Base-by-base conservation (phyloP, 2,888 invertebrate species). In the Andrena fulva region DNA sequence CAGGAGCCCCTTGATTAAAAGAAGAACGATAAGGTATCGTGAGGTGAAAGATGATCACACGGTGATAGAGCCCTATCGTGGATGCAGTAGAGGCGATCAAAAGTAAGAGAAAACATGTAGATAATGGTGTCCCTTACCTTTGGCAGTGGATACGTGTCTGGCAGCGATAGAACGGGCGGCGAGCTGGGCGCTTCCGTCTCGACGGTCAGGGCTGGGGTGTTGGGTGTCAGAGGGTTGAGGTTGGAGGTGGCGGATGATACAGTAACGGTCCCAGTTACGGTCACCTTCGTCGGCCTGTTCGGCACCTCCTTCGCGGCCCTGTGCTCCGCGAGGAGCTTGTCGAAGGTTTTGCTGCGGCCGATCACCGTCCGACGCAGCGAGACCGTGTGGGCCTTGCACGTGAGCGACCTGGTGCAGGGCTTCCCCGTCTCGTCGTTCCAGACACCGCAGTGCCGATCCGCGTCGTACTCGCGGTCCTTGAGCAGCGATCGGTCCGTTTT, bases 361-460 rank as follows among this genome's bases (percentile, higher is more conserved):
- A 95, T 94, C 48, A 97, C 97, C 27, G 96, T 96, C 84, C 97
- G 94, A 77, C 97, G 94, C 86, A 96, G 93, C 56, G 97, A 96
- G 87, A 97, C 94, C 27, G 97, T 96, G 92, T 96, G 96, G 52
- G 96, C 95, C 91, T 96, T 96, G 90, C 96, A 96, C 60, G 97
- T 97, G 75, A 97, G 95, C 27, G 97, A 97, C 80, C 97, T 95
- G 69, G 97, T 97, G 93, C 98, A 98, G 0, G 97, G 97, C 89
- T 96, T 96, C 4, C 95, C 95, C 83, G 95, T 96, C 85, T 96
- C 97, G 1, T 95, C 95, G 73, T 95, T 96, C 88, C 96, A 94
- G 20, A 97, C 97, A 2, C 98, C 98, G 93, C 98, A 98, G 92
- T 98, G 98, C 87, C 96, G 96, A 92, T 98, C 96, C 24, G 97